These are phyloP conservation scores for Sebastes minor DNA, from an alignment of 2,797 vertebrate species.

Conservation along the genomic window DNA sequence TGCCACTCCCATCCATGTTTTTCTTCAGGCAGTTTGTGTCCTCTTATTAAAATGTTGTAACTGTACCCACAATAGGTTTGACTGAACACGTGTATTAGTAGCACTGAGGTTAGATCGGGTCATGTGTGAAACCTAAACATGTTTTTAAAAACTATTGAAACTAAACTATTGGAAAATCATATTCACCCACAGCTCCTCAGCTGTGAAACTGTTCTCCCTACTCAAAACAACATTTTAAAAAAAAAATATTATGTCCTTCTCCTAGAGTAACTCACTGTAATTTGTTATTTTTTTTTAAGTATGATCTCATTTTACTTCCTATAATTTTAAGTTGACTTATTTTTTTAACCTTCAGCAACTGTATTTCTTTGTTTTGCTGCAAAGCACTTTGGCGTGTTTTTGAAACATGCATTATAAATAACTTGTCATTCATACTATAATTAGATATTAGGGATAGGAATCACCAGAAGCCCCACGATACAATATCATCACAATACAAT, in stretches of 20 bases:
- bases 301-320: neutral
- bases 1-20: slow-evolving; percentile 53
- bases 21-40: slow-evolving; percentile 61
- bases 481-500: too few species aligned
- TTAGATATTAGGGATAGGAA: neutral
- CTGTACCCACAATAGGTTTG: slow-evolving; percentile 44
- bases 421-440: neutral
- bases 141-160: neutral
- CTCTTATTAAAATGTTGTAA: slow-evolving; percentile 48
- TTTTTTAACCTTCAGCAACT: neutral
- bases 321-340: neutral
- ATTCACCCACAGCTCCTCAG: neutral
- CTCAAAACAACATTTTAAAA: too few species aligned
- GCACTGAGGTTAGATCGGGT: slow-evolving; percentile 15
- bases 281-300: neutral
- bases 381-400: neutral
- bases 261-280: neutral
- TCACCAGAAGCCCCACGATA: too few species aligned
- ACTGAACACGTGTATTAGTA: slow-evolving; percentile 53
- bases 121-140: neutral
- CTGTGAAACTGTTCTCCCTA: neutral
- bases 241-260: neutral
- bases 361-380: neutral
- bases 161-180: neutral
- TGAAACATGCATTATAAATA: neutral